Percentiles rank a stretch among this genome's conserved stretches.
These are phyloP conservation scores for Scophthalmus maximus DNA, from an alignment of 2,113 vertebrate genomes.

Conservation along the genomic window DNA sequence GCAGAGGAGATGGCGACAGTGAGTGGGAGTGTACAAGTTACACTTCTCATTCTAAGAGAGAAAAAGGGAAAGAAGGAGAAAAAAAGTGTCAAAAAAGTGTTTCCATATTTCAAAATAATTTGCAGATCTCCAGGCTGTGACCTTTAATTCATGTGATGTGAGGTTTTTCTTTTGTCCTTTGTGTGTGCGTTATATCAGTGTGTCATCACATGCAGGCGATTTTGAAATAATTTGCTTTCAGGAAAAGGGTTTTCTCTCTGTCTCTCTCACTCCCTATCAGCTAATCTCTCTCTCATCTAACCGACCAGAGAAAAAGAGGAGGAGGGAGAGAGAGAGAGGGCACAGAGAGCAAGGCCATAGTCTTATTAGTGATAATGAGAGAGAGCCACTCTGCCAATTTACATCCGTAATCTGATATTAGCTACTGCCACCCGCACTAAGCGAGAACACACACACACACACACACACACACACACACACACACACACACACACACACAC, in stretches of 20 bases:
- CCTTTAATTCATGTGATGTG: not conserved
- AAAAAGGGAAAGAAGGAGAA: not conserved
- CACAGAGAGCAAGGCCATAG: constrained; percentile 71
- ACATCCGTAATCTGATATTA: constrained; percentile 86
- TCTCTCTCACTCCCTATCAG: constrained; percentile 33
- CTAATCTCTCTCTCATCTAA: constrained; percentile 66
- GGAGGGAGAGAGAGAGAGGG: constrained; percentile 54
- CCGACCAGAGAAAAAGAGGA: constrained; percentile 68
- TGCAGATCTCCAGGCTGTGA: not conserved
- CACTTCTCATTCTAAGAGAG: constrained; percentile 6
- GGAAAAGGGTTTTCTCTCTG: constrained; percentile 21
- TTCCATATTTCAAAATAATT: not conserved
- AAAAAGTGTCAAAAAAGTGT: not conserved
- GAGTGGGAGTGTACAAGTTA: constrained; percentile 18
- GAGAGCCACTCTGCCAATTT: constrained; percentile 82
- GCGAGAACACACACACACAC: constrained; percentile 27
- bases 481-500: constrained; percentile 30
- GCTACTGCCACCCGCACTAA: constrained; percentile 73
- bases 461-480: constrained; percentile 15
- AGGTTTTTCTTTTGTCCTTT: not conserved
- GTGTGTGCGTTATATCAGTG: constrained; percentile 22
- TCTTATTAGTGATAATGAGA: constrained; percentile 85
- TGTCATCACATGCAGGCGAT: constrained; percentile 26
- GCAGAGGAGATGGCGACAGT: not conserved
- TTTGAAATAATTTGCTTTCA: constrained; percentile 46